phyloP scores from a whole-genome alignment of 2,797 vertebrate species.

The Pogonophryne albipinna region DNA sequence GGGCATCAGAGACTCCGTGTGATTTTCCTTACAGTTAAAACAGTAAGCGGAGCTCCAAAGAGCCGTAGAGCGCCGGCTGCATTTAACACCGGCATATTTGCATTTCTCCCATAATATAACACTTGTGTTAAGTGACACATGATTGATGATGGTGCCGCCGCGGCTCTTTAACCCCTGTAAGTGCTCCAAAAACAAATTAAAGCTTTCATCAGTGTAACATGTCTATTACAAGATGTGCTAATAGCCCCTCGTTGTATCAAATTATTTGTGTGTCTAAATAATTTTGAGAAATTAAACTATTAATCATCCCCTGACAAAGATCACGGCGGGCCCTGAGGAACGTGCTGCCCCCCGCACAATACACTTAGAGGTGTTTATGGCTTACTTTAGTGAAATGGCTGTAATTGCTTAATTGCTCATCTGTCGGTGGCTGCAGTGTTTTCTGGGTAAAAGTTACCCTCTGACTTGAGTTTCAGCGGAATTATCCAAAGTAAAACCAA shows the following conservation, averaged over 20 bases:
- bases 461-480: conserved; percentile 78
- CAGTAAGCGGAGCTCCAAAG: conserved; percentile 65
- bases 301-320: conserved; percentile 86
- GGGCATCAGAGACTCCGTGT: conserved; percentile 61
- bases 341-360: conserved; percentile 67
- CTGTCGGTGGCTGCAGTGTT: conserved; percentile 67
- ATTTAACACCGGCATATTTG: conserved; percentile 80
- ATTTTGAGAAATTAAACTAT: conserved; percentile 88
- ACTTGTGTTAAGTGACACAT: conserved; percentile 85
- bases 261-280: conserved; percentile 88
- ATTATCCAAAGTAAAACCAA: conserved; percentile 88
- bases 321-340: conserved; percentile 50
- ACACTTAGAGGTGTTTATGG: conserved; percentile 83
- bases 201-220: conserved; percentile 87
- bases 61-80: conserved; percentile 65
- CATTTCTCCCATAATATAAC: conserved; percentile 81
- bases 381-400: conserved; percentile 81
- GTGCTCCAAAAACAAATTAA: conserved; percentile 89
- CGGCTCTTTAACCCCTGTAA: conserved; percentile 86
- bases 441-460: conserved; percentile 65
- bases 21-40: conserved; percentile 80
- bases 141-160: conserved; percentile 86
- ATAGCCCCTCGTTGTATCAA: conserved; percentile 86
- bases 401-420: conserved; percentile 87
- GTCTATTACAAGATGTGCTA: conserved; percentile 87